Base-by-base conservation (phyloP, 53 echinoderm and acorn worm species). In the Holothuria scabra region DNA sequence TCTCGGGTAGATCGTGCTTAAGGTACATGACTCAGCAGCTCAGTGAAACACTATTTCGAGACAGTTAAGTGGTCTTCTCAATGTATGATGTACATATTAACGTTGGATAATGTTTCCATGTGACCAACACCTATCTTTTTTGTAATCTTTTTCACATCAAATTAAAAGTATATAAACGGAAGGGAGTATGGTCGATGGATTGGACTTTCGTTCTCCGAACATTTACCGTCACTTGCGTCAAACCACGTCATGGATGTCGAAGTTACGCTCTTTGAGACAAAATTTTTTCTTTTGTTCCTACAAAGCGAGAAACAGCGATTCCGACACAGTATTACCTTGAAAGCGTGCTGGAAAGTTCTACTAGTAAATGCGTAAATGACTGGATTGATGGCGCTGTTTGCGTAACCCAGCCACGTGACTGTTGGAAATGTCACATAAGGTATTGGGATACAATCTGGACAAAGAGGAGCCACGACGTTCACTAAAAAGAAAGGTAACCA, bases 401-500 rank as follows among this genome's bases (percentile, higher is more conserved):
- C 87, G 56, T 90, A 97, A 14, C 97, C 97, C 37, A 97, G 57
- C 97, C 97, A 97, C 46, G 94, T 90, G 64, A 94, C 86, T 0
- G 90, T 48, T 6, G 90, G 92, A 21, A 94, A 92, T 1, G 92
- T 90, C 16, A 91, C 76, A 16, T 76, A 60, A 5, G 91, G 91
- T 24, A 85, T 55, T 0, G 81, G 86, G 26, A 64, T 64, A 35
- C 97, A 97, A 0, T 90, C 56, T 30, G 68, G 82, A 55, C 97
- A 97, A 5, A 94, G 33, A 4, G 92, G 94, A 12, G 90, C 92
- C 28, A 85, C 89, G 63, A 94, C 90, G 71, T 94, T 97, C 44
- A 92, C 88, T 52, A 97, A 90, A 67, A 97, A 97, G 72, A 97
- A 97, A 1, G 97, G 97, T 35, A 97, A 76, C 97, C 97, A 97